Base-by-base conservation (phyloP, 2,888 invertebrate genomes). In the Caenorhabditis becei region DNA sequence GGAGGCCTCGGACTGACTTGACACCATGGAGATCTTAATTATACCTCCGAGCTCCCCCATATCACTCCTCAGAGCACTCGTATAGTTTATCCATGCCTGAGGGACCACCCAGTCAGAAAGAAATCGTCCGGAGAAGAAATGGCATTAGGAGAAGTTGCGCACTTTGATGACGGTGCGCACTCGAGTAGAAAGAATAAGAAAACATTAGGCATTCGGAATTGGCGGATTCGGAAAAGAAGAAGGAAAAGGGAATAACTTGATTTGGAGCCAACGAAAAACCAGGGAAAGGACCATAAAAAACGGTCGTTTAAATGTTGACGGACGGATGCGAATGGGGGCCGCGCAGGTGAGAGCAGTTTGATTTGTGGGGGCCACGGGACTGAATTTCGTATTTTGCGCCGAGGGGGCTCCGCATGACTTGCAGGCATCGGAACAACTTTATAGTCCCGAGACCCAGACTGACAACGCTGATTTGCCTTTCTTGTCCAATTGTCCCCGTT, bases 191-290 rank as follows among this genome's bases (percentile, higher is more conserved):
- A 74, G 66, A 37, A 66, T 74, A 47, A 49, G 56, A 24, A 74
- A 74, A 74, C 49, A 66, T 74, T 56, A 49, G 56, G 24, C 74
- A 74, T 66, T 74, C 59, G 74, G 63, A 71, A 71, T 63, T 63
- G 71, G 63, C 71, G 71, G 71, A 63, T 66, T 63, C 56, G 71
- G 58, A 44, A 49, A 35, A 41, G 32, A 23, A 56, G 26, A 44
- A 44, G n/a, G 4, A 32, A 59, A 18, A 41, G 23, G 18, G 32
- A 54, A 26, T n/a, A n/a, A n/a, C n/a, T n/a, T n/a, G n/a, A n/a
- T n/a, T n/a, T n/a, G n/a, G n/a, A n/a, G n/a, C n/a, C n/a, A n/a
- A n/a, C n/a, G 51, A 53, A 32, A 32, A 18, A 35, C n/a, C 16
- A 51, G 16, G 35, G 3, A 28, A n/a, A 32, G n/a, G 23, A 14